A percentile compares a stretch with the other conserved stretches of the same genome.
Evolutionary conservation across 1,140 invertebrate species (phyloP).

Genomic region (Aphelenchoides avenae): DNA sequence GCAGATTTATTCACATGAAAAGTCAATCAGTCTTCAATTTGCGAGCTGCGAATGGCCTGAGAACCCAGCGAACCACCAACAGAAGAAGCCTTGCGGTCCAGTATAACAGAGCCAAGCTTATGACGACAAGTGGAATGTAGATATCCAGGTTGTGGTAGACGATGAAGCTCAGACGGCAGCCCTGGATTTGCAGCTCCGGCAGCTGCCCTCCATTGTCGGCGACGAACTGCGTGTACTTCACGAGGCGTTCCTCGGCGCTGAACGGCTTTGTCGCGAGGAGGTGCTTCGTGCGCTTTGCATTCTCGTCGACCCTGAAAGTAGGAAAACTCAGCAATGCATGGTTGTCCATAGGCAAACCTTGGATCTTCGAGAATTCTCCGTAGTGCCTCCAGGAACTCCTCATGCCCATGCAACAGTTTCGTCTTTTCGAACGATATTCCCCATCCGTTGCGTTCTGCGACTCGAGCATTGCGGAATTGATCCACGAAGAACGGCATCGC

Average conservation of each 20-base stretch:
- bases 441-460: slow-evolving; percentile 26
- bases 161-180: neutral
- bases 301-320: slow-evolving; percentile 10
- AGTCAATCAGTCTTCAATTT: too few species aligned
- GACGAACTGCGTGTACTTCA: neutral
- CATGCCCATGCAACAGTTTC: slow-evolving; percentile 6
- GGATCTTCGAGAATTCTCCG: slow-evolving; percentile 7
- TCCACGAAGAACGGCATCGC: slow-evolving; percentile 29
- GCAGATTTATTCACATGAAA: too few species aligned
- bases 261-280: slow-evolving; percentile 7
- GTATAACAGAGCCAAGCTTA: too few species aligned
- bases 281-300: slow-evolving; percentile 9
- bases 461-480: slow-evolving; percentile 29
- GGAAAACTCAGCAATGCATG: neutral
- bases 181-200: neutral
- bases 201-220: slow-evolving; percentile 4
- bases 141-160: neutral
- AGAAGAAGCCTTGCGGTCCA: too few species aligned
- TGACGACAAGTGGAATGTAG: too few species aligned
- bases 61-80: too few species aligned
- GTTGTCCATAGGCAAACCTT: neutral
- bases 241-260: neutral
- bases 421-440: slow-evolving; percentile 13
- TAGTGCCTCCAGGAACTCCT: slow-evolving; percentile 1
- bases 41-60: too few species aligned